Base-by-base conservation (phyloP, 92 coral and sea anemone species). In the Porites lobata region DNA sequence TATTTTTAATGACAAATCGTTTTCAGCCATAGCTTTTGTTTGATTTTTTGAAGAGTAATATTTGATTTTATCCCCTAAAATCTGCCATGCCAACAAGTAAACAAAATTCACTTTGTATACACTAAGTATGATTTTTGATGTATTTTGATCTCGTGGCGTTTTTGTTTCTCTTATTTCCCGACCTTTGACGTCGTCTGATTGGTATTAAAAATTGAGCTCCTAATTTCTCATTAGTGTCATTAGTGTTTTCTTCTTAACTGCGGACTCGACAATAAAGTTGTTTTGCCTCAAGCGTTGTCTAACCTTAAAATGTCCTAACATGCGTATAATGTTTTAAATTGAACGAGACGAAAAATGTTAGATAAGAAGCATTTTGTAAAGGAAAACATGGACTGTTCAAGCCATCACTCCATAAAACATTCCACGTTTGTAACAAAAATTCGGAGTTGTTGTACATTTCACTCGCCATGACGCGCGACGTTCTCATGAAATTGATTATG, bases 121-220 rank as follows among this genome's bases (percentile, higher is more conserved):
- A 38, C 47, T 38, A 38, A 38, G 70, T 70, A 15, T 61, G 71
- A 38, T 47, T 62, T 53, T 53, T 32, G 9, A 18, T 2, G 6
- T 62, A 18, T 15, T 14, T 38, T 20, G 22, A 24, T 38, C 9
- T 74, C n/a, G 21, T 50, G 20, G 57, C n/a, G 22, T 77, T 32
- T 38, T 17, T 78, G 82, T 78, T 78, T 61, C 63, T 78, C 54
- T 78, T 59, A 62, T 76, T 56, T 58, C 21, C 63, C 64, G 38
- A 61, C 24, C 65, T 17, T 53, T 21, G 80, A 67, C 1, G 61
- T 56, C 61, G 50, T 24, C 47, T 22, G 32, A 38, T 22, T 24
- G 38, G 1, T 53, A 15, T 22, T 19, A 22, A 77, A 77, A 77
- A 77, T 24, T 24, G 9, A 29, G 72, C 13, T 12, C 50, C 6